phyloP scores from a whole-genome alignment of 1,140 invertebrate species.

The Episyrphus balteatus region DNA sequence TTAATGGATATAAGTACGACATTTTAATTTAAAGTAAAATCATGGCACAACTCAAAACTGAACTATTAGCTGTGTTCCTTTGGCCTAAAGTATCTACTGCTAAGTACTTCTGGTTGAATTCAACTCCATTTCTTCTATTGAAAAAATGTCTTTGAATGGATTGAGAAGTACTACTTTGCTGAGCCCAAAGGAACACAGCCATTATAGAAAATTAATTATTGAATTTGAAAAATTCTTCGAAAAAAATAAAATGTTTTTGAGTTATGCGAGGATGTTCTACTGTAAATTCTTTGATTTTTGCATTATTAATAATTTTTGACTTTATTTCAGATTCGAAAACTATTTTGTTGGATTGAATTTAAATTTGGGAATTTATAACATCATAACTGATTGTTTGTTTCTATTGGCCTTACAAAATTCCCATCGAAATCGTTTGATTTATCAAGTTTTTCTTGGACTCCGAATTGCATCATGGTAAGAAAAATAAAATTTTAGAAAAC shows the following conservation, averaged over 20 bases:
- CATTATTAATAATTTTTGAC: background rate
- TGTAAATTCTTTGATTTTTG: background rate
- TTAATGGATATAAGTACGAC: slow-evolving; percentile 28
- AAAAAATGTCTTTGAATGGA: too few relatives aligned
- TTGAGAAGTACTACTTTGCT: too few relatives aligned
- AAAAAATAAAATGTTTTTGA: too few relatives aligned
- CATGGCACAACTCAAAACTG: background rate
- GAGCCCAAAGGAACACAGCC: too few relatives aligned
- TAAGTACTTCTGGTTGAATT: too few relatives aligned
- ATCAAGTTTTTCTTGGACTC: slow-evolving; percentile 27
- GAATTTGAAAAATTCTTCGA: too few relatives aligned
- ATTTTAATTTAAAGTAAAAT: background rate
- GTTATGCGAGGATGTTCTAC: background rate
- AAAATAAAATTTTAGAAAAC: too few relatives aligned
- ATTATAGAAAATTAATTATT: too few relatives aligned
- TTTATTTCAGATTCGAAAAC: slow-evolving; percentile 26
- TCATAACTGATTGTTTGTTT: slow-evolving; percentile 24
- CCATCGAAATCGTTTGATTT: slow-evolving; percentile 22
- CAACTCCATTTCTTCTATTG: too few relatives aligned
- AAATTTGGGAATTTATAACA: slow-evolving; percentile 27
- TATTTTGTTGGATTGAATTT: slow-evolving; percentile 33
- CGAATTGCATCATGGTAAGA: slow-evolving; percentile 24
- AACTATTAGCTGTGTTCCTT: too few relatives aligned
- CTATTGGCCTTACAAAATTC: slow-evolving; percentile 25
- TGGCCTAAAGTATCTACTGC: too few relatives aligned